These are phyloP conservation scores for Astropecten irregularis DNA, from an alignment of 53 echinoderm and acorn worm genomes.

Conservation along the genomic window DNA sequence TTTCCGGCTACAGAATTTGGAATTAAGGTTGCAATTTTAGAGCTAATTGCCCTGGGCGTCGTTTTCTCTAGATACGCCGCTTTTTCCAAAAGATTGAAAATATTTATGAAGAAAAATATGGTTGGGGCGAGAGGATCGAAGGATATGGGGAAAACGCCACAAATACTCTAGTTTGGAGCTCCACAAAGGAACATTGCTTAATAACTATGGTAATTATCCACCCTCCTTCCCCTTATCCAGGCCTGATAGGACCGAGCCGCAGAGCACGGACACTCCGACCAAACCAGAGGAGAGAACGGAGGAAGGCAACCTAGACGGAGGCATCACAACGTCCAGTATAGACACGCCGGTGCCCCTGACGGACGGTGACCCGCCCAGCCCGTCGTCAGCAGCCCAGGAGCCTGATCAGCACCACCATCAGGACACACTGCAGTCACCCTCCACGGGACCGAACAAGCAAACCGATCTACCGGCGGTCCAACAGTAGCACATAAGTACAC, in stretches of 20 bases:
- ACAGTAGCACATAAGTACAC: constrained; percentile 26
- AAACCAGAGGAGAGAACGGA: constrained; percentile 22
- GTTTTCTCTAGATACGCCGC: too few relatives aligned
- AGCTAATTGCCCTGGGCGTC: too few relatives aligned
- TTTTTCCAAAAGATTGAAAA: too few relatives aligned
- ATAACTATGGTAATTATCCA: too few relatives aligned
- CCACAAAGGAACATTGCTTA: too few relatives aligned
- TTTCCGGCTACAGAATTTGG: too few relatives aligned
- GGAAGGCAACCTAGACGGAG: constrained; percentile 4
- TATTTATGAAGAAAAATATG: too few relatives aligned
- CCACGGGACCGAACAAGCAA: constrained; percentile 8
- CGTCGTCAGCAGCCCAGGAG: background rate
- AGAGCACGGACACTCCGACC: background rate
- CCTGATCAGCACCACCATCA: background rate
- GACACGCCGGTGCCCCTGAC: constrained; percentile 25
- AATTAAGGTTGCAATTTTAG: too few relatives aligned
- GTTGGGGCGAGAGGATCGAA: too few relatives aligned
- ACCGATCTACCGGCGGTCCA: constrained; percentile 41
- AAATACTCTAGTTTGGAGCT: too few relatives aligned
- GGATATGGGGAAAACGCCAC: too few relatives aligned
- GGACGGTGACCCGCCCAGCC: background rate
- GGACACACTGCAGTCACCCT: background rate
- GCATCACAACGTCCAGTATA: constrained; percentile 22
- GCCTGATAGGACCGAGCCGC: constrained; percentile 14
- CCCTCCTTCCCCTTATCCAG: too few relatives aligned